Base-by-base conservation (phyloP, 2,888 invertebrate genomes). In the Petrolisthes cinctipes region DNA sequence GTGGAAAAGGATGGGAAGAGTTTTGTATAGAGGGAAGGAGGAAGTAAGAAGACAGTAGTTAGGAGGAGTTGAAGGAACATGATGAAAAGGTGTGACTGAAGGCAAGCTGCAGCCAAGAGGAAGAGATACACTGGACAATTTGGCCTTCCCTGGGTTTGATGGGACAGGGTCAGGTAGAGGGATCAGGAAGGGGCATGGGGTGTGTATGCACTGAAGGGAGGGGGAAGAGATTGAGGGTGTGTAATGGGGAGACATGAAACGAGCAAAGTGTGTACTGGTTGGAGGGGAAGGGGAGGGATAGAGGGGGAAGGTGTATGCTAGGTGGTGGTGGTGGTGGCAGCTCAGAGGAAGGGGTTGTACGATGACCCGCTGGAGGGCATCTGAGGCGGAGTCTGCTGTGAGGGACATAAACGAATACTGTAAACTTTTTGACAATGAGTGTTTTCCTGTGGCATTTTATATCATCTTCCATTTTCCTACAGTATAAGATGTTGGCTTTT, bases 321-420 rank as follows among this genome's bases (percentile, higher is more conserved):
- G 11, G 14, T 17, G 2, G 61, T 11, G 17, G 17, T 20, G 53
- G 37, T 23, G 20, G 57, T 76, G 76, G 23, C 37, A 9, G 56
- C 83, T 87, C 86, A 87, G 68, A 87, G 86, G 83, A 87, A 87
- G 14, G 86, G 86, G 68, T 87, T 87, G 86, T 87, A 87, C 6
- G 86, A 87, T 68, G 86, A 79, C 51, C 83, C 86, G n/a, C 83
- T 87, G 86, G 86, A 87, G 73, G 86, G 86, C 86, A 87, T 79
- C 66, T 87, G 86, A 20, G 86, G 83, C 57, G 83, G 57, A 51
- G 86, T 73, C 56, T 71, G 71, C 68, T 86, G 82, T 37, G 14
- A 86, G 82, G 5, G 53, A 37, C 11, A 57, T 4, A n/a, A 61
- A 66, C 23, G 53, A 53, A 9, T 4, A 5, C 5, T 37, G 1